A percentile compares a stretch with the other conserved stretches of the same genome.
Evolutionary conservation across 1,140 invertebrate genomes (phyloP).

Genomic region (Hermatobates lingyangjiaoensis): DNA sequence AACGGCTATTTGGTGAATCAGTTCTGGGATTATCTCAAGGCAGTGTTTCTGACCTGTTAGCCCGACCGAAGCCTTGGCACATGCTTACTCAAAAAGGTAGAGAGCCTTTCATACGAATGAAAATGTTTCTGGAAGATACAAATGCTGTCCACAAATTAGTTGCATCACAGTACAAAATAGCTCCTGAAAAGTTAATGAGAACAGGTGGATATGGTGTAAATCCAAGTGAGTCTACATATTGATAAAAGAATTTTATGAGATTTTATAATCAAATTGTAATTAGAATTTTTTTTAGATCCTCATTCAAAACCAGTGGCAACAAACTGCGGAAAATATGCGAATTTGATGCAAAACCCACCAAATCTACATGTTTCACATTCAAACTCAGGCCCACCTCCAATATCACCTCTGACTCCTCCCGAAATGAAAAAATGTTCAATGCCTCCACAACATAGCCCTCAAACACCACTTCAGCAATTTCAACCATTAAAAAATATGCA

Average conservation of each 20-base stretch:
- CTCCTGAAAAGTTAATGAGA: slow-evolving; percentile 86
- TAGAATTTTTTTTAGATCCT: slow-evolving; percentile 9
- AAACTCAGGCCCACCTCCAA: slow-evolving; percentile 22
- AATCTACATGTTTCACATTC: slow-evolving; percentile 9
- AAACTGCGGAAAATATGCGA: slow-evolving; percentile 10
- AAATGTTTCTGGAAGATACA: slow-evolving; percentile 92
- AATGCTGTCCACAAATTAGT: slow-evolving; percentile 92
- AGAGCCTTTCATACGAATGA: slow-evolving; percentile 95
- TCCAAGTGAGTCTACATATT: slow-evolving; percentile 41
- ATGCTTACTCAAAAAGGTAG: slow-evolving; percentile 85
- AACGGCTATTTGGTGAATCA: slow-evolving; percentile 92
- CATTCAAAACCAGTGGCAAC: slow-evolving; percentile 8
- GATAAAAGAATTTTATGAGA: too few relatives aligned
- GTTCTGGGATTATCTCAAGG: slow-evolving; percentile 92
- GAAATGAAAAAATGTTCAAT: slow-evolving; percentile 13
- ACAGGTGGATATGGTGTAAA: slow-evolving; percentile 78
- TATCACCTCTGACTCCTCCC: slow-evolving; percentile 24
- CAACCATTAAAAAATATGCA: slow-evolving; percentile 47
- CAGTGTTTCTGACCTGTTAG: slow-evolving; percentile 83
- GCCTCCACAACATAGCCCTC: slow-evolving; percentile 27
- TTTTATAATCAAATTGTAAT: not conserved
- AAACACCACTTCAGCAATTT: slow-evolving; percentile 37
- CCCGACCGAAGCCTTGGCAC: slow-evolving; percentile 90
- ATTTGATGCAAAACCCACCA: slow-evolving; percentile 2
- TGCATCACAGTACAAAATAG: slow-evolving; percentile 93